Conservation (phyloP, 1,140 invertebrate genomes). For the Globodera ellingtonae region DNA sequence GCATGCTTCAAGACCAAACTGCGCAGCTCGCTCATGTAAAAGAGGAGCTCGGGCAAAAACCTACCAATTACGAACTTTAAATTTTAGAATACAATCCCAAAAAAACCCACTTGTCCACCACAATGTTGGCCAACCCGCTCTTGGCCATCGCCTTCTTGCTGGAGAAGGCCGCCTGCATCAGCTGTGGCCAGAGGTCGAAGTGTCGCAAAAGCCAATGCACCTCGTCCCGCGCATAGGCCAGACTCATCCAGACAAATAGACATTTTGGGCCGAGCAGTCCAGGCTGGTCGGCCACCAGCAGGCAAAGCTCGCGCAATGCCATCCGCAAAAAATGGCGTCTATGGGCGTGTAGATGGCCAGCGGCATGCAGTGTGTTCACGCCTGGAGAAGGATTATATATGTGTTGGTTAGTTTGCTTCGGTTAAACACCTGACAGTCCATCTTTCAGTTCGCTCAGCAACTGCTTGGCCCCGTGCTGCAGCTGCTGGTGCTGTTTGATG, state of each 20-base stretch:
- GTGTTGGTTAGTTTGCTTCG: not conserved
- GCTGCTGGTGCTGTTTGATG: conserved; percentile 77
- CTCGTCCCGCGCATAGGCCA: conserved; percentile 92
- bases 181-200: conserved; percentile 84
- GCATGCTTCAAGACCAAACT: conserved; percentile 73
- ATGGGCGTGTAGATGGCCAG: conserved; percentile 72
- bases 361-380: not conserved
- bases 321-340: conserved; percentile 92
- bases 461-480: conserved; percentile 51
- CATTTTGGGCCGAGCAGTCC: conserved; percentile 81
- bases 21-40: conserved; percentile 93
- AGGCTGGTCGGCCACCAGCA: conserved; percentile 95
- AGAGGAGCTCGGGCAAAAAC: conserved; percentile 92
- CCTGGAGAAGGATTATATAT: conserved; percentile 19
- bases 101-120: conserved; percentile 43
- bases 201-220: conserved; percentile 93
- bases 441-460: conserved; percentile 57
- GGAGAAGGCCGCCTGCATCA: conserved; percentile 50
- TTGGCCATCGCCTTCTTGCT: conserved; percentile 73
- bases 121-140: conserved; percentile 67
- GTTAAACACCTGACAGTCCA: not conserved
- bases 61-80: conserved; percentile 65
- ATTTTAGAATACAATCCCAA: conserved; percentile 19
- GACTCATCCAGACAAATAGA: conserved; percentile 91
- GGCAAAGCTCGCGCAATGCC: conserved; percentile 87